These are phyloP conservation scores for Eonycteris spelaea DNA, from an alignment of 2,113 vertebrate genomes.

Conservation along the genomic window DNA sequence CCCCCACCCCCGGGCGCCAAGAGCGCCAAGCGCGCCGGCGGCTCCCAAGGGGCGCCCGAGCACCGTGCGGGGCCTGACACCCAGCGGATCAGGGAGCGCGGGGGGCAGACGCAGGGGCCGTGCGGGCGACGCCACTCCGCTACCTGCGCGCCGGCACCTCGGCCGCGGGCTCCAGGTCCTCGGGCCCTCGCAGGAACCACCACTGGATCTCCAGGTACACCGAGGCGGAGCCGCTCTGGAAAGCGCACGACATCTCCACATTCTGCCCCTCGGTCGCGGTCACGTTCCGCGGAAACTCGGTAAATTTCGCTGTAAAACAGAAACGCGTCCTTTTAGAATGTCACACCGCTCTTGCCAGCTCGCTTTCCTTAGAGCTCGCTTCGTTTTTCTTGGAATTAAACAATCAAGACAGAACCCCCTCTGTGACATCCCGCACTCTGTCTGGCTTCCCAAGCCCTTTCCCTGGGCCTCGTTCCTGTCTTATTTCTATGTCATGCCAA, in stretches of 20 bases:
- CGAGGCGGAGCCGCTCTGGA: slow-evolving; percentile 92
- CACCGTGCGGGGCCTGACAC: not conserved
- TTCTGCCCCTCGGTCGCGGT: slow-evolving; percentile 95
- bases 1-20: not conserved
- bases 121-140: not conserved
- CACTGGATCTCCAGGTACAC: slow-evolving; percentile 98
- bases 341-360: too few relatives aligned
- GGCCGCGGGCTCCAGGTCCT: slow-evolving; percentile 85
- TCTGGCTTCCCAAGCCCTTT: rapidly evolving
- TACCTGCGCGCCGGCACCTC: slow-evolving; percentile 90
- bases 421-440: not conserved
- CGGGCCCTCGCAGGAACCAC: slow-evolving; percentile 93
- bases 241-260: slow-evolving; percentile 97
- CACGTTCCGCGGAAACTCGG: slow-evolving; percentile 93
- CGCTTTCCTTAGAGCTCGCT: not conserved
- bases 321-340: slow-evolving; percentile 30
- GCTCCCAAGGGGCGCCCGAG: not conserved
- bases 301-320: slow-evolving; percentile 93
- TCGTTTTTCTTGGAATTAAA: not conserved
- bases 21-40: too few relatives aligned
- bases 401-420: not conserved
- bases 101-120: not conserved
- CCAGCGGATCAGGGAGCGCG: not conserved
- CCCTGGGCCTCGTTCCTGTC: not conserved
- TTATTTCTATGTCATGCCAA: not conserved